Evolutionary conservation across 2,888 invertebrate genomes (phyloP).

Genomic region (Eupithecia inturbata): DNA sequence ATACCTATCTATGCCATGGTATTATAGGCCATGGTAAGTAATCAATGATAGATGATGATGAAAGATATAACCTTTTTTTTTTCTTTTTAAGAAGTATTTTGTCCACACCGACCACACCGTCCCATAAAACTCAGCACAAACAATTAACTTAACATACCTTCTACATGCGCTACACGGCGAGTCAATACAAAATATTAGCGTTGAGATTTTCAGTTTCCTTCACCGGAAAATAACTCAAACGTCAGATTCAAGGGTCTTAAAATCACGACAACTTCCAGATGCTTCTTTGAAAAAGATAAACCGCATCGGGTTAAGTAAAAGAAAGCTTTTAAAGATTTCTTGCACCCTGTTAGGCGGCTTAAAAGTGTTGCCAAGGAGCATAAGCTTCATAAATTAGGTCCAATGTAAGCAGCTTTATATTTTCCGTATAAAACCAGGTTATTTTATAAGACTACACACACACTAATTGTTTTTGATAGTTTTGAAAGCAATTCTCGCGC

Average conservation of each 20-base stretch:
- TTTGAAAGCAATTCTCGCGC: background rate
- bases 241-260: background rate
- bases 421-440: background rate
- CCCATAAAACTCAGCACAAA: too few relatives aligned
- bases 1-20: background rate
- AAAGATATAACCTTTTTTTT: too few relatives aligned
- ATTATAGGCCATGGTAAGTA: too few relatives aligned
- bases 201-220: background rate
- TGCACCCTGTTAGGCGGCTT: background rate
- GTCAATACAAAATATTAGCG: background rate
- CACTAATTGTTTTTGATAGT: background rate
- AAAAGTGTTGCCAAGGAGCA: background rate
- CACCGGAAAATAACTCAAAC: background rate
- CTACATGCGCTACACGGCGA: background rate
- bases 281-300: background rate
- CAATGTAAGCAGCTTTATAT: background rate
- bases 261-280: background rate
- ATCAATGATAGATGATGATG: too few relatives aligned
- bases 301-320: background rate
- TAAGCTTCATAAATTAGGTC: background rate
- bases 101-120: too few relatives aligned
- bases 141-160: too few relatives aligned
- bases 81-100: too few relatives aligned
- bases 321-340: background rate
- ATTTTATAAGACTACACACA: background rate